Conservation (phyloP, 1,140 invertebrate genomes). For the Choristoneura fumiferana region DNA sequence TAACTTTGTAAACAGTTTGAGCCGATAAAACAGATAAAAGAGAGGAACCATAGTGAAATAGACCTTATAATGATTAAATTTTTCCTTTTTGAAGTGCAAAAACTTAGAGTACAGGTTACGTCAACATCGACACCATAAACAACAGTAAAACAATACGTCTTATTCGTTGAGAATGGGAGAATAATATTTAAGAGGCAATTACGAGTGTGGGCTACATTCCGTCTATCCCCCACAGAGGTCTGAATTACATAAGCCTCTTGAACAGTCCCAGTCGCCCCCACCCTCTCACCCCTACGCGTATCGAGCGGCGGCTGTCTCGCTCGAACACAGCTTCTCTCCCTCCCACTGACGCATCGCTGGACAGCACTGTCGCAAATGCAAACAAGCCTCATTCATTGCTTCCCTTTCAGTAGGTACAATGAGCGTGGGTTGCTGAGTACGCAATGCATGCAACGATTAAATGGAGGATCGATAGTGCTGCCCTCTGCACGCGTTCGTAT, state of each 20-base stretch:
- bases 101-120: too few relatives aligned
- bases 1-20: too few relatives aligned
- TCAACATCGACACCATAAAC: not conserved
- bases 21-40: too few relatives aligned
- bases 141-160: conserved; percentile 14
- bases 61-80: too few relatives aligned
- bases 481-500: not conserved
- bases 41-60: too few relatives aligned
- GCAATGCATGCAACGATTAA: not conserved
- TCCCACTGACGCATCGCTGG: conserved; percentile 23
- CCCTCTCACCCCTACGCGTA: conserved; percentile 44
- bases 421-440: not conserved
- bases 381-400: conserved; percentile 11
- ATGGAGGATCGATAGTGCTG: not conserved
- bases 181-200: conserved; percentile 31
- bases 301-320: conserved; percentile 47
- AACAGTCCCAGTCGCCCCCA: conserved; percentile 33
- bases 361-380: not conserved
- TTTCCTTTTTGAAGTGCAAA: too few relatives aligned
- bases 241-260: conserved; percentile 57
- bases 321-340: conserved; percentile 31
- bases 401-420: not conserved
- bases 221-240: conserved; percentile 32
- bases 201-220: conserved; percentile 30
- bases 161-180: not conserved